phyloP scores from a whole-genome alignment of 2,113 vertebrate genomes.

The Scophthalmus maximus region DNA sequence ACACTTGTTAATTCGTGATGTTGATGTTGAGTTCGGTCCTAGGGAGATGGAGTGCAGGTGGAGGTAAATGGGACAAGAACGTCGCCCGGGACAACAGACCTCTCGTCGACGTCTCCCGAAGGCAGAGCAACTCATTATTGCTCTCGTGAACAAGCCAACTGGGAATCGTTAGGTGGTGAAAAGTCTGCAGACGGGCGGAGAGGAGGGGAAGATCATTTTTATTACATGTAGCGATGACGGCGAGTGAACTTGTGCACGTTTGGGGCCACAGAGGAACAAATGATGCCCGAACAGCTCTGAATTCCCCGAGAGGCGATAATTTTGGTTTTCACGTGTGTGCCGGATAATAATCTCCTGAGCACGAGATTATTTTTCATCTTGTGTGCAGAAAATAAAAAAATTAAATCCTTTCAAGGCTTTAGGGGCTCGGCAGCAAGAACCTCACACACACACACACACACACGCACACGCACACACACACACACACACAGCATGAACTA shows the following conservation, averaged over 20 bases:
- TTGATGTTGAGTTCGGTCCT: not conserved
- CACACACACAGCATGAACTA: too few species aligned
- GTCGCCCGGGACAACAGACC: conserved; percentile 26
- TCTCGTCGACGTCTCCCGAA: conserved; percentile 21
- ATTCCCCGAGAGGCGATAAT: not conserved
- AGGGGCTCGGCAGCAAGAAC: not conserved
- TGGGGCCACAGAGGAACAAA: conserved; percentile 14
- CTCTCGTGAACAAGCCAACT: conserved; percentile 35
- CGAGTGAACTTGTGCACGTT: conserved; percentile 15
- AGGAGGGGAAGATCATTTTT: conserved; percentile 22
- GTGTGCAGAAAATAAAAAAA: not conserved
- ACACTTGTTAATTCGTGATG: conserved; percentile 23
- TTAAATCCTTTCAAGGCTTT: too few species aligned
- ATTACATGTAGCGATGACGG: conserved; percentile 3
- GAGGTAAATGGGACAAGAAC: conserved; percentile 18
- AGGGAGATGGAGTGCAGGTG: conserved; percentile 32
- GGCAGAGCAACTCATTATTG: conserved; percentile 37
- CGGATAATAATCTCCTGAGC: not conserved
- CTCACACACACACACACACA: too few species aligned
- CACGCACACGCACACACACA: too few species aligned
- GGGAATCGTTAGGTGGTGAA: conserved; percentile 29
- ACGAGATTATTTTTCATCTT: not conserved
- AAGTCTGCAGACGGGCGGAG: not conserved
- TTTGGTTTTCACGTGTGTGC: not conserved
- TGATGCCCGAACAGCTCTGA: conserved; percentile 1